Conservation (phyloP, 2,113 vertebrate genomes). For the Pseudopipra pipra region DNA sequence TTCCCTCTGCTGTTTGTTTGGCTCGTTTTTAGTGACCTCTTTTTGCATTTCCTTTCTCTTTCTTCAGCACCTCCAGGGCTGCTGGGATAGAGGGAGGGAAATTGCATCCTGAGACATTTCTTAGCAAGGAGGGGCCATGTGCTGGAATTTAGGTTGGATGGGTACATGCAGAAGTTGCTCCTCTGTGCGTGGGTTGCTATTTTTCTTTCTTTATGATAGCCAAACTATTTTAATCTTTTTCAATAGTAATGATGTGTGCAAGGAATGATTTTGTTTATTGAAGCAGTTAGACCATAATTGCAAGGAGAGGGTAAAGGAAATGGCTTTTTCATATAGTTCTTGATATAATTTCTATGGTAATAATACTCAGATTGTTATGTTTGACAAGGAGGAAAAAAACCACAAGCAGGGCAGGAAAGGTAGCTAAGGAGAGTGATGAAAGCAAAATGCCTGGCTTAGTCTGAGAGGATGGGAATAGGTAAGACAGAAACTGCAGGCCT, state of each 20-base stretch:
- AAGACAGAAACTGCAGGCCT: neutral
- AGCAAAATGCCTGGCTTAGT: neutral
- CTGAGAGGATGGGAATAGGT: neutral
- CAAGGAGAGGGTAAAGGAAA: slow-evolving; percentile 29
- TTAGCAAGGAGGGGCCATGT: neutral
- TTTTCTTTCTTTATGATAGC: neutral
- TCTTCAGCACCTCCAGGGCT: neutral
- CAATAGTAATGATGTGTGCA: slow-evolving; percentile 15
- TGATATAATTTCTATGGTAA: neutral
- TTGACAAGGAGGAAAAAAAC: neutral
- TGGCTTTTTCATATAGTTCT: neutral
- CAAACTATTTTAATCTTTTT: slow-evolving; percentile 43
- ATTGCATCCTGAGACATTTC: neutral
- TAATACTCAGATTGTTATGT: neutral
- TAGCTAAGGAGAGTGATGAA: neutral
- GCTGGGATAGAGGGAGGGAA: neutral
- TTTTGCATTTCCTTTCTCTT: neutral
- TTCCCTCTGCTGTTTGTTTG: neutral
- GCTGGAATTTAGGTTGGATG: neutral
- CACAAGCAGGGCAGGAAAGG: neutral
- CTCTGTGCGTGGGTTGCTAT: neutral
- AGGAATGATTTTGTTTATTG: slow-evolving; percentile 46
- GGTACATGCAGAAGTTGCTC: neutral
- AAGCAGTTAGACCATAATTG: slow-evolving; percentile 49
- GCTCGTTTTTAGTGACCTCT: neutral